Evolutionary conservation across 2,113 vertebrate genomes (phyloP).

Genomic region (Henicopernis longicauda): DNA sequence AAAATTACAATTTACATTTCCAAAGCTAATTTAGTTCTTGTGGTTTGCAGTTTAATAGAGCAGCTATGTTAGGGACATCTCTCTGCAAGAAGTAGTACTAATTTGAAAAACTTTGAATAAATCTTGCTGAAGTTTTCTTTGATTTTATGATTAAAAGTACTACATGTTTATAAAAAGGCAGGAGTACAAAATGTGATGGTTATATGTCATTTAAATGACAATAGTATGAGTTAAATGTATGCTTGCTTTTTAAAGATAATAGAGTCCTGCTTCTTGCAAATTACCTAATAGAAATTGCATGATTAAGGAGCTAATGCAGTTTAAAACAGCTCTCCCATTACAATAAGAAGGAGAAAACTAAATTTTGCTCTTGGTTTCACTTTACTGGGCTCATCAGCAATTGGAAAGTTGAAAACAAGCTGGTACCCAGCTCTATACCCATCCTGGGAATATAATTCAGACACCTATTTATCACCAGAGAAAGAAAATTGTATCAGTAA

Average conservation of each 20-base stretch:
- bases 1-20: neutral
- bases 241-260: neutral
- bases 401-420: neutral
- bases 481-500: conserved; percentile 29
- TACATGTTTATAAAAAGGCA: neutral
- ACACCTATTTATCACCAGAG: conserved; percentile 6
- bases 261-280: neutral
- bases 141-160: neutral
- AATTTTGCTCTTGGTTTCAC: neutral
- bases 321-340: neutral
- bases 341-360: neutral
- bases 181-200: neutral
- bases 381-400: neutral
- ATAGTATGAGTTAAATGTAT: neutral
- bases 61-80: neutral
- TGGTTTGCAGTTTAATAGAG: neutral
- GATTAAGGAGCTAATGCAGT: neutral
- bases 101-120: neutral
- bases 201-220: neutral
- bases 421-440: neutral
- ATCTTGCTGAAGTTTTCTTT: neutral
- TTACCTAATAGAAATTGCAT: neutral
- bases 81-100: neutral
- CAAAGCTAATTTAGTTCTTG: neutral
- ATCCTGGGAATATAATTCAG: neutral